Evolutionary conservation across 2,888 invertebrate genomes (phyloP).

Genomic region (Alviniconcha strummeri): DNA sequence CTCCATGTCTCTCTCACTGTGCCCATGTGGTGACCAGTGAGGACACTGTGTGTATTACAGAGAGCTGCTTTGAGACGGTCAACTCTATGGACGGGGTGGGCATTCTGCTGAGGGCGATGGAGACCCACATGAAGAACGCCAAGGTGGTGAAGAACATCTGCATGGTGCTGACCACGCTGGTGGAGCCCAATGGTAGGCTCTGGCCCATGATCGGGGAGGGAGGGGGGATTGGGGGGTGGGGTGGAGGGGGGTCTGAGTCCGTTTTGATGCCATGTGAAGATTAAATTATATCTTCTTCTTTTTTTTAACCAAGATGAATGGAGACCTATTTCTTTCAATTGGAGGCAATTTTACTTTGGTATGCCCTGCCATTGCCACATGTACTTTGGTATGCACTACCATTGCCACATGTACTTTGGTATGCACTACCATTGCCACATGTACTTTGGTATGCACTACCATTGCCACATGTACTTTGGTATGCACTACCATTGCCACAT

Average conservation of each 20-base stretch:
- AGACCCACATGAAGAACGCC: constrained; percentile 60
- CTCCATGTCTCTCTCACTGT: neutral
- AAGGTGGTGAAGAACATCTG: constrained; percentile 70
- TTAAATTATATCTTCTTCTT: neutral
- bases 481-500: too few species aligned
- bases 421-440: too few species aligned
- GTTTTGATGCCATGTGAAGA: neutral
- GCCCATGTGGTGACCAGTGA: neutral
- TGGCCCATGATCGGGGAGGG: neutral
- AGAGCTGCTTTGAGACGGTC: constrained; percentile 60
- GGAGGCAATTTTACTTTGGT: too few species aligned
- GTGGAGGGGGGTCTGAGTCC: too few species aligned
- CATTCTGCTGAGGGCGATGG: constrained; percentile 58
- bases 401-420: too few species aligned
- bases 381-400: too few species aligned
- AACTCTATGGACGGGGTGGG: constrained; percentile 65
- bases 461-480: too few species aligned
- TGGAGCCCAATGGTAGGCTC: constrained; percentile 67
- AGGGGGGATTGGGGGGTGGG: too few species aligned
- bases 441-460: too few species aligned
- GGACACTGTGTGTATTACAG: constrained; percentile 42
- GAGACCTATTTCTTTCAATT: too few species aligned
- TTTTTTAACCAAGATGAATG: too few species aligned
- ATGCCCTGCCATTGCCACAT: too few species aligned
- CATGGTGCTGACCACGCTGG: constrained; percentile 66